Conservation (phyloP, 2,888 invertebrate species). For the Watsonalla cultraria region DNA sequence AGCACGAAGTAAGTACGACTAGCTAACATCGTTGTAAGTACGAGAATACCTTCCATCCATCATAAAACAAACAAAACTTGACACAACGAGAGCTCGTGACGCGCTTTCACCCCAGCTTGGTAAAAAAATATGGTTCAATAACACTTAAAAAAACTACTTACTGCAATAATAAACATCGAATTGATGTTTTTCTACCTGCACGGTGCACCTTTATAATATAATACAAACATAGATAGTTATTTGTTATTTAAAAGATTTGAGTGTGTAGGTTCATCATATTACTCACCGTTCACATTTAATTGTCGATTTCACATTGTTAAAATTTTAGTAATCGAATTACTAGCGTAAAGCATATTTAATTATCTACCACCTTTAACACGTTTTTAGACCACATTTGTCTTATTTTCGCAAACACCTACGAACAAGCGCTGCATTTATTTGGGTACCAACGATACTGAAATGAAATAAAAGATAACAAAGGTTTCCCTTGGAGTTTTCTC, state of each 20-base stretch:
- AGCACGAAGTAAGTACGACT: no score
- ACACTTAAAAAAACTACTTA: background rate
- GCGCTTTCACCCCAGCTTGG: slow-evolving; percentile 13
- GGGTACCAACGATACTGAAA: slow-evolving; percentile 5
- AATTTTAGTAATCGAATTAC: slow-evolving; percentile 9
- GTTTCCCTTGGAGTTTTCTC: slow-evolving; percentile 12
- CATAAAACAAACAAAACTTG: no score
- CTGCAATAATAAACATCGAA: no score
- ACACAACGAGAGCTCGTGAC: background rate
- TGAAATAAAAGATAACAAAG: slow-evolving; percentile 19
- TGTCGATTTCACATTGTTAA: slow-evolving; percentile 50
- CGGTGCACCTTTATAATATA: no score
- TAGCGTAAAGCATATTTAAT: no score
- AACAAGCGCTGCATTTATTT: slow-evolving; percentile 4
- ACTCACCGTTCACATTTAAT: slow-evolving; percentile 48
- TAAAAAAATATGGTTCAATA: slow-evolving; percentile 13
- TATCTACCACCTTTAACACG: slow-evolving; percentile 3
- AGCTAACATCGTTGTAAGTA: no score
- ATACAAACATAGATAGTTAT: no score
- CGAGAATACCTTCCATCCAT: no score
- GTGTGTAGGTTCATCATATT: slow-evolving; percentile 16
- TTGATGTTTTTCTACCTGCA: no score
- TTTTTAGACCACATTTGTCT: background rate
- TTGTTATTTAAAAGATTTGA: background rate
- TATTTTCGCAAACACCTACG: background rate